These are phyloP conservation scores for Platynereis dumerilii DNA, from an alignment of 2,888 invertebrate species.

Conservation along the genomic window DNA sequence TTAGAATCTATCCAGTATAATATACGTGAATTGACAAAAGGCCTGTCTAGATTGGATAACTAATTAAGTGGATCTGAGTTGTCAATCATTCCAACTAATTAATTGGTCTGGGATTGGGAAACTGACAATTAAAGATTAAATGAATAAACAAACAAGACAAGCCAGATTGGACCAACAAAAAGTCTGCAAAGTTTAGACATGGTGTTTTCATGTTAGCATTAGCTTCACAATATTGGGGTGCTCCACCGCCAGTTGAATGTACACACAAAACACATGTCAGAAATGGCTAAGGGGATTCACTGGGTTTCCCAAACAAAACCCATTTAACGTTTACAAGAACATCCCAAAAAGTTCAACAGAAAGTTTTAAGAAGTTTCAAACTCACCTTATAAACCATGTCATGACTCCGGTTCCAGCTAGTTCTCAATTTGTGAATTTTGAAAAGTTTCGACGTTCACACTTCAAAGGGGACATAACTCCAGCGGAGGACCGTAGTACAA, in stretches of 20 bases:
- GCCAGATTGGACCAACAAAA: too few species aligned
- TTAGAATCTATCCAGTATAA: too few species aligned
- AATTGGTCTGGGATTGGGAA: too few species aligned
- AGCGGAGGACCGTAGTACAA: slow-evolving; percentile 54
- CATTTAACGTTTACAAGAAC: not conserved
- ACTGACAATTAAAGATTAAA: too few species aligned
- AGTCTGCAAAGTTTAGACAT: too few species aligned
- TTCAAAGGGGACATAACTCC: slow-evolving; percentile 55
- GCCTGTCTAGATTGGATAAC: too few species aligned
- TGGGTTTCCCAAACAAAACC: not conserved
- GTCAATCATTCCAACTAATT: too few species aligned
- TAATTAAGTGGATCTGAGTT: too few species aligned
- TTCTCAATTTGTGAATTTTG: slow-evolving; percentile 28
- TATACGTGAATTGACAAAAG: too few species aligned
- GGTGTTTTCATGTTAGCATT: too few species aligned
- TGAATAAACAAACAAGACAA: too few species aligned
- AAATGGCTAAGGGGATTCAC: not conserved
- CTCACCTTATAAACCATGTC: not conserved
- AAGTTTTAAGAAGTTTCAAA: not conserved
- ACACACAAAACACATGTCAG: slow-evolving; percentile 10
- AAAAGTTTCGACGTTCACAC: slow-evolving; percentile 53
- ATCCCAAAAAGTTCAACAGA: not conserved
- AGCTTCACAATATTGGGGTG: too few species aligned
- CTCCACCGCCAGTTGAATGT: not conserved
- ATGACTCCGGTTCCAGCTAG: not conserved